Evolutionary conservation across 2,113 vertebrate genomes (phyloP), one percentile per base, ranked within the genome.

Genomic region (Xerus inauris): DNA sequence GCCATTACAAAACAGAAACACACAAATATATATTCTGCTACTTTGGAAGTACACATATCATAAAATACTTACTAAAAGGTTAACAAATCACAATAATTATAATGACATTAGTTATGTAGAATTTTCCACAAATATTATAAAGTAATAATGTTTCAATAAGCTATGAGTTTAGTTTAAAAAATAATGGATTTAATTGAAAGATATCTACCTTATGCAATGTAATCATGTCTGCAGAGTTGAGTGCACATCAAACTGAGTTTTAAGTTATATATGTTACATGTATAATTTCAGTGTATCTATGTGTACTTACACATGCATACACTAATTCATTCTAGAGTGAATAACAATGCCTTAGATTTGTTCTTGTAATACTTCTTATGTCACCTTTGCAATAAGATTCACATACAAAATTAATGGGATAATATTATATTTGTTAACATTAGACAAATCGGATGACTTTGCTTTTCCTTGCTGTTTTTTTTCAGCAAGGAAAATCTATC

Each of bases 61-160:
- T 65, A 38, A 62, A 54, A 69, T 84, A 95, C 45, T 81, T 76
- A 77, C 65, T 85, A 42, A 95, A 88, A 81, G 0, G 4, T 49
- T 87, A 72, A 42, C 47, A 87, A 71, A 40, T 85, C 40, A 92
- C 4, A 93, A 72, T 64, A 91, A 62, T 71, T n/a, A 35, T 10
- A 86, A 64, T 67, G 10, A 20, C 12, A 96, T 72, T 35, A 86
- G 42, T 32, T 77, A 24, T 91, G 2, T 59, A 79, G 35, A 91
- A 38, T 67, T 16, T 8, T 87, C 8, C 12, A 65, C 9, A 83
- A 76, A 94, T 73, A 81, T 54, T 62, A 76, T 69, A 76, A 85
- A 81, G 24, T 24, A 64, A 84, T 71, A 32, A 71, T 88, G 1
- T 86, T 79, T 90, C 14, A 81, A 2, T 69, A 91, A 75, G 1